Base-by-base conservation (phyloP, 2,113 vertebrate genomes). In the Microtus oregoni region DNA sequence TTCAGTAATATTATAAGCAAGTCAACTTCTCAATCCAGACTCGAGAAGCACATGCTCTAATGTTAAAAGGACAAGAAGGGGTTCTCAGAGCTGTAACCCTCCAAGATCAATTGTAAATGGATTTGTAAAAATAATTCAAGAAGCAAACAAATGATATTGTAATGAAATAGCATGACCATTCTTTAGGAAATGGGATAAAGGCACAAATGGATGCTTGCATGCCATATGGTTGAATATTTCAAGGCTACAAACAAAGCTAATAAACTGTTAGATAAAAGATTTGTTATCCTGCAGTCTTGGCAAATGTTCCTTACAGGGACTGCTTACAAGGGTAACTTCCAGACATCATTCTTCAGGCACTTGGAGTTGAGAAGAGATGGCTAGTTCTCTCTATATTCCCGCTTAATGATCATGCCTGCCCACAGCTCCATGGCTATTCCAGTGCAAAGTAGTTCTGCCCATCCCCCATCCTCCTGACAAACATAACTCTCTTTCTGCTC, bases 81-180 rank as follows among this genome's bases (percentile, higher is more conserved):
- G 5, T n/a, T 85, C 14, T 65, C 82, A 93, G 70, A 83, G 55
- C n/a, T 76, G 38, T 26, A 72, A 55, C 35, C 10, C 10, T 68
- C 14, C 44, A 72, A 50, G 52, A 95, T 5, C 10, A 28, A 50
- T 94, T 6, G 32, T 24, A 96, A 58, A 32, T 28, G 7, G 78
- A 79, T 90, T 75, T 47, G 3, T 9, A 68, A 76, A 94, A 94
- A 35, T 41, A 70, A 87, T 61, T 78, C 15, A 93, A 92, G 63
- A 70, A 81, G 20, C n/a, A 95, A 89, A 88, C 78, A 95, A 92
- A 55, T 75, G 61, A 68, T 87, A 95, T n/a, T 89, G 94, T 30
- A 83, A 70, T 14, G 35, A 1, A 96, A 73, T 1, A 26, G 89
- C 1, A 35, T 32, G 17, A 75, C 17, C 30, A 91, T 65, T 91